Evolutionary conservation across 2,113 vertebrate genomes (phyloP), one percentile per base, ranked within the genome.

Genomic region (Pelecanus crispus): DNA sequence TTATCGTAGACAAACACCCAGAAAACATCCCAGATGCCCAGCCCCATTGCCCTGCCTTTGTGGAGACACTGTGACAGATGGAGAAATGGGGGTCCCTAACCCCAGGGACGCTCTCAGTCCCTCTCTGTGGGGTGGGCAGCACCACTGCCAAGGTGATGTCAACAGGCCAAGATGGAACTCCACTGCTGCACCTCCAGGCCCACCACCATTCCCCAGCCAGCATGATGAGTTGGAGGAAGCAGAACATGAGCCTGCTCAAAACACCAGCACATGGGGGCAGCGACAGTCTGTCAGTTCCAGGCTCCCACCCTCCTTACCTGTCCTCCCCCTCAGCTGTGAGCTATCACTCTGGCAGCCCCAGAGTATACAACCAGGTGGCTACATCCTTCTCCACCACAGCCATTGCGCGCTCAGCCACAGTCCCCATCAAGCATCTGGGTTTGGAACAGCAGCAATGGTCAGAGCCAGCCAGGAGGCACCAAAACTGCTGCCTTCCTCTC

Each of bases 341-440:
- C 12, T 31, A n/a, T 25, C 52, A n/a, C 17, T 32, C 65, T 19
- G 50, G 52, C 38, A 91, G 42, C 34, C 75, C 31, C 75, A 44
- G 42, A 52, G 31, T 5, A 22, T 8, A 83, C 24, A 52, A 2
- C 5, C 34, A 71, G 24, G 8, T 16, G 72, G 40, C 53, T 61
- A n/a, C 56, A 65, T 32, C 53, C 40, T 56, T 78, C 55, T 25
- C 59, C 61, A 82, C 3, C 50, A 52, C 55, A 40, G 40, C 70
- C 42, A 71, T 19, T 2, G 1, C 12, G 22, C 6, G 2, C 11
- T 36, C 1, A 0, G 29, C 49, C 49, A 38, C 49, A 42, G 40
- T 19, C 40, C 53, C 31, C 74, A 68, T 50, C 42, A 58, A 22
- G 61, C 10, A 34, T 7, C 47, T 70, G 47, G 10, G 32, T 62